phyloP scores from a whole-genome alignment of 2,113 vertebrate genomes.

The Heptranchias perlo region DNA sequence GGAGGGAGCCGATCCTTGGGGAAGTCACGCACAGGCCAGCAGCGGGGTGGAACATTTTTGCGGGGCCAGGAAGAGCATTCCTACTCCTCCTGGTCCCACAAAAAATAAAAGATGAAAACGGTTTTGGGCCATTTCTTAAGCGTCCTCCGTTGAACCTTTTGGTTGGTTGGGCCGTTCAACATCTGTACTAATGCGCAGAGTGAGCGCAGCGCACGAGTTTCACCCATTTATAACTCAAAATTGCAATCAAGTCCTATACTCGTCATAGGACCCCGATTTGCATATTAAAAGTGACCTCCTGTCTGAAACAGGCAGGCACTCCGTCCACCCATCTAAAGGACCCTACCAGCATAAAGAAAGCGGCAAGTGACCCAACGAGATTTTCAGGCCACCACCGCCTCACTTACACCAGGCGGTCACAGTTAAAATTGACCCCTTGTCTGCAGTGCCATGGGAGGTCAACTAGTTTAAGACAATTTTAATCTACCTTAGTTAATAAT shows the following conservation, averaged over 20 bases:
- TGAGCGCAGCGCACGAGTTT: no score
- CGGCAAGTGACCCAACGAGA: not conserved
- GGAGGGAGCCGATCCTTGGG: not conserved
- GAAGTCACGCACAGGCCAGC: not conserved
- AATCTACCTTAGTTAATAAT: not conserved
- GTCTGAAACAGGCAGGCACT: not conserved
- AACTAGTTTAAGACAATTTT: not conserved
- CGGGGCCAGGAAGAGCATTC: not conserved
- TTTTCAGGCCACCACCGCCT: not conserved
- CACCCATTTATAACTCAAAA: not conserved
- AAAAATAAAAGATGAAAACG: not conserved
- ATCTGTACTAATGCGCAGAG: not conserved
- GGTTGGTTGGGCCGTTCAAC: not conserved
- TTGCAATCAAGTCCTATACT: not conserved
- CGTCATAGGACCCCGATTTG: not conserved
- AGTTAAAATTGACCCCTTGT: not conserved
- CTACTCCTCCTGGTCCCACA: no score
- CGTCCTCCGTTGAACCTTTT: not conserved
- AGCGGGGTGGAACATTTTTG: not conserved
- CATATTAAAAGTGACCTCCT: not conserved
- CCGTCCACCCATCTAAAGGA: not conserved
- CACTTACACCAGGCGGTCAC: not conserved
- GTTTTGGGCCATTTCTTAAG: not conserved
- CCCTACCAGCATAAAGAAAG: not conserved
- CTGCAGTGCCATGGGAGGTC: not conserved